Evolutionary conservation across 2,113 vertebrate species (phyloP), one percentile per base, ranked within the genome.

Genomic region (Zootoca vivipara): DNA sequence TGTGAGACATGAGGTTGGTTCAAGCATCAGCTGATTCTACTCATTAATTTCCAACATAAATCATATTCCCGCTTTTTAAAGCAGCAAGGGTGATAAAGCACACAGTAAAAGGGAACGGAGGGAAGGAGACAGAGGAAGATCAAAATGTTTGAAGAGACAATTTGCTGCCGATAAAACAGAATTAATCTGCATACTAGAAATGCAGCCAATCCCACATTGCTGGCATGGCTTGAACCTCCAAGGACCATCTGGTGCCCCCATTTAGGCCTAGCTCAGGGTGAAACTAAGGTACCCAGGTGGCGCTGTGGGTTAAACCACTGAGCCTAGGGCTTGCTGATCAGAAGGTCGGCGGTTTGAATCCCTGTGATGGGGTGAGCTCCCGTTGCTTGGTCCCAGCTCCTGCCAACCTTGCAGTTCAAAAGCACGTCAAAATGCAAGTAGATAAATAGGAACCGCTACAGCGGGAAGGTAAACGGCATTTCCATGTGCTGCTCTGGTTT

Each of bases 11-110:
- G 83, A 62, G 52, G 92, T 83, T 82, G 85, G 78, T 89, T 94
- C 82, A 89, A 38, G 79, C 85, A 86, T 92, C 90, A 94, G 86
- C 73, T 89, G 90, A 94, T 91, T 89, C 93, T 78, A 75, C 82
- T 93, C 89, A 93, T 95, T 93, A 94, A 94, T 91, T 92, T 93
- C 1, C 89, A 78, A 91, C 91, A 91, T 94, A 95, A 94, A 95
- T 94, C 90, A 94, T 52, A 20, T 75, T 89, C 33, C 83, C 93
- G 83, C 73, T 94, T 96, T 93, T 94, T 86, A 92, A 95, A 93
- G 87, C 65, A 46, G 86, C 83, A 93, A 94, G 91, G 89, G 89
- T 85, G 93, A 89, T 89, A 95, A 92, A 96, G 86, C 81, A 90
- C 87, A 86, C 38, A 42, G 85, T 92, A 94, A 94, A 93, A 94